Conservation (phyloP, 2,797 vertebrate genomes). For the Orientallactaga sibirica region DNA sequence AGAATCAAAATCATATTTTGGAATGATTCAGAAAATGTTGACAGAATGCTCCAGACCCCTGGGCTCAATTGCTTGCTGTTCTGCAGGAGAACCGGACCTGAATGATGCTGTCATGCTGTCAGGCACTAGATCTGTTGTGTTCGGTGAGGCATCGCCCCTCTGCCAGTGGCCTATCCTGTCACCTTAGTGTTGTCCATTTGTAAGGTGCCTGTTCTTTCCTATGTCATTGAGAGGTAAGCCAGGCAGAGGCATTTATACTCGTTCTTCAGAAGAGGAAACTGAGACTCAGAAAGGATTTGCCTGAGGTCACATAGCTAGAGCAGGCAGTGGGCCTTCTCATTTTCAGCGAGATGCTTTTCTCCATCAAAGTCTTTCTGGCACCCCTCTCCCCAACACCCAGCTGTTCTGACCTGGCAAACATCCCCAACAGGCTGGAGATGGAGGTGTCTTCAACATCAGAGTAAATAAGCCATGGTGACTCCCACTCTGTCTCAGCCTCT, state of each 20-base stretch:
- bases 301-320: not conserved
- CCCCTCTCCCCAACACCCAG: not conserved
- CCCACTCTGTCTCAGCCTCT: not conserved
- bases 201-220: not conserved
- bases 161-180: not conserved
- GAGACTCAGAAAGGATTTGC: not conserved
- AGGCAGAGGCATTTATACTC: fast-evolving
- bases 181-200: not conserved
- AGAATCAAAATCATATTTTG: not conserved
- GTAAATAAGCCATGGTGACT: not conserved
- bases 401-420: not conserved
- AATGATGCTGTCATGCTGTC: not conserved
- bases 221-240: not conserved
- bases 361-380: not conserved
- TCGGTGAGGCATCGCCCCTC: not conserved
- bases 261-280: not conserved
- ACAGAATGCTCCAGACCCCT: not conserved
- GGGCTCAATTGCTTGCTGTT: not conserved
- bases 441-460: not conserved
- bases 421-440: not conserved
- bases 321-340: not conserved
- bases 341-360: not conserved
- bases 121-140: not conserved
- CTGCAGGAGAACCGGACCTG: too few species aligned
- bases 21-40: not conserved